phyloP scores from a whole-genome alignment of 2,113 vertebrate genomes.

The Capreolus pygargus region DNA sequence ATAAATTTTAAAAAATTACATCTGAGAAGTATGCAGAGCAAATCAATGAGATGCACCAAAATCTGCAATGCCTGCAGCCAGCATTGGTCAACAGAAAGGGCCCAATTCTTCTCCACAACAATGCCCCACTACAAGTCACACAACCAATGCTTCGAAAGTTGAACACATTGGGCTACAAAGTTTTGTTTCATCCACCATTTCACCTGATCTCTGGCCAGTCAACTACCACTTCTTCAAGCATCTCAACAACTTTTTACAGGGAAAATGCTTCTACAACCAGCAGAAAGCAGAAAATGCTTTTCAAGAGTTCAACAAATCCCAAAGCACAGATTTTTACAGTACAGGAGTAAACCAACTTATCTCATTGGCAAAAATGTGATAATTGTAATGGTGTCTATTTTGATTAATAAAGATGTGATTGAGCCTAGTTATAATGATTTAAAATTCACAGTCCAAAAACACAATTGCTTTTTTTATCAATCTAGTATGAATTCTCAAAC shows the following conservation, averaged over 20 bases:
- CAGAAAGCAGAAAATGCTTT: neutral
- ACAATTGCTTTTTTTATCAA: neutral
- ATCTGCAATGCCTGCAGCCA: neutral
- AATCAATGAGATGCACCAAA: neutral
- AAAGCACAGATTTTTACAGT: neutral
- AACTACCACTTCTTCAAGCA: neutral
- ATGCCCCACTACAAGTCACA: neutral
- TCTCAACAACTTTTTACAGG: neutral
- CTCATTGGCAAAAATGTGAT: neutral
- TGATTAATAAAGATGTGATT: neutral
- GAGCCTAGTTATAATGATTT: neutral
- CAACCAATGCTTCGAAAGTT: neutral
- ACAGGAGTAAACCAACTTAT: neutral
- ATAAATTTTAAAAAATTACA: neutral
- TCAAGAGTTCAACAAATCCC: rapidly evolving
- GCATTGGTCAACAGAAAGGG: neutral
- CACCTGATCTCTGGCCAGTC: neutral
- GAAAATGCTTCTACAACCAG: neutral
- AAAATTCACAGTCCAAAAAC: neutral
- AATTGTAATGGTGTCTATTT: neutral
- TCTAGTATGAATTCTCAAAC: neutral
- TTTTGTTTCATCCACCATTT: neutral
- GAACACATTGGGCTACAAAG: neutral
- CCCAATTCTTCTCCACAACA: neutral
- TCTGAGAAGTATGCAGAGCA: neutral